Evolutionary conservation across 2,888 invertebrate genomes (phyloP).

Genomic region (Acleris emargana): DNA sequence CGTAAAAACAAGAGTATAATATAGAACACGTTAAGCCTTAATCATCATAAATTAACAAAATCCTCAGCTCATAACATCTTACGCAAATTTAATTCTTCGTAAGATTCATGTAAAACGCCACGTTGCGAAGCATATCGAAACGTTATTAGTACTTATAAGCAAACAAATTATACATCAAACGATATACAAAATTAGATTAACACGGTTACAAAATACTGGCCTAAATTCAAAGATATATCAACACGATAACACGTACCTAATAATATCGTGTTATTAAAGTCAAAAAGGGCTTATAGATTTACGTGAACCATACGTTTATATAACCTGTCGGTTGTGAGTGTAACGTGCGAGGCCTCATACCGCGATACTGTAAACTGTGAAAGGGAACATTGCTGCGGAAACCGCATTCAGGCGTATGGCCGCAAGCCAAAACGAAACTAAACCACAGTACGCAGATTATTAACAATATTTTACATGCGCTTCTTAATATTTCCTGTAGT

Average conservation of each 20-base stretch:
- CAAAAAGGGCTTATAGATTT: no score
- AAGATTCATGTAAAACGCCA: no score
- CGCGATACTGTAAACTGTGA: constrained; percentile 40
- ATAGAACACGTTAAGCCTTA: no score
- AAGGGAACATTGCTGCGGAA: constrained; percentile 44
- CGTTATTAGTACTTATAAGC: background rate
- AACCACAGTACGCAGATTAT: constrained; percentile 23
- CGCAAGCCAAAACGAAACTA: constrained; percentile 50
- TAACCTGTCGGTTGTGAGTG: constrained; percentile 12
- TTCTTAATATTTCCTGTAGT: background rate
- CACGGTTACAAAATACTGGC: constrained; percentile 16
- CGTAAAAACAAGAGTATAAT: no score
- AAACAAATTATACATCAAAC: constrained; percentile 17
- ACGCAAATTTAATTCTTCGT: no score
- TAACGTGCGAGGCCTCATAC: constrained; percentile 32
- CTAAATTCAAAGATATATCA: constrained; percentile 23
- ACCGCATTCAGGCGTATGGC: constrained; percentile 50
- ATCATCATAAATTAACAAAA: no score
- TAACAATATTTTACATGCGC: background rate
- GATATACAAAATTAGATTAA: constrained; percentile 4
- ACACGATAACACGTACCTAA: background rate
- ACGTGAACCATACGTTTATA: background rate
- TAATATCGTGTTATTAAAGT: no score
- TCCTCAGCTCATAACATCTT: no score
- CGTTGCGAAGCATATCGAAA: no score